These are phyloP conservation scores for Pseudonaja textilis DNA, from an alignment of 2,113 vertebrate genomes.

Conservation along the genomic window DNA sequence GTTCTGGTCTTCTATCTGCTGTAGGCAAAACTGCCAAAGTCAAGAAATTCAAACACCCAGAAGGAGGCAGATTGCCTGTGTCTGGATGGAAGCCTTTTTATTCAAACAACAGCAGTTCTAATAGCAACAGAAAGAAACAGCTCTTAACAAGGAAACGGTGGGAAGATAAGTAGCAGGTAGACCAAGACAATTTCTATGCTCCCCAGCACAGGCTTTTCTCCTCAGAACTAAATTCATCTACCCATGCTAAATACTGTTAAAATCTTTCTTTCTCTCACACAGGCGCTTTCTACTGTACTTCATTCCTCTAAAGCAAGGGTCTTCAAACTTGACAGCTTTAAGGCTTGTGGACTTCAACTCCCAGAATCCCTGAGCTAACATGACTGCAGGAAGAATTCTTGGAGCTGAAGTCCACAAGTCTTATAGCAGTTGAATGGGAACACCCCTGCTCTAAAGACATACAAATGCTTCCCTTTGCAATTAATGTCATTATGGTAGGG, in stretches of 20 bases:
- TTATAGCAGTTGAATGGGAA: no score
- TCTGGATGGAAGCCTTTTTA: background rate
- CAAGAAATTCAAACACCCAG: background rate
- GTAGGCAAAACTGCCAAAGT: background rate
- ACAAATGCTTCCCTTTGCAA: background rate
- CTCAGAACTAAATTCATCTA: background rate
- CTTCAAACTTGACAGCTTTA: no score
- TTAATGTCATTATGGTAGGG: background rate
- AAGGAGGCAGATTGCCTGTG: background rate
- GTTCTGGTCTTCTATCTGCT: background rate
- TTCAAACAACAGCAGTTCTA: background rate
- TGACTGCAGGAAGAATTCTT: no score
- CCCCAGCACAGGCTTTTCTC: background rate
- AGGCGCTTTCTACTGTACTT: background rate
- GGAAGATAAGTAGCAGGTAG: background rate
- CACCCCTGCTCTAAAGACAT: background rate
- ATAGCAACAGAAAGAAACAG: background rate
- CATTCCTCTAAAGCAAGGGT: background rate
- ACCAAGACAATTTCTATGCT: background rate
- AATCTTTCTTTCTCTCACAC: background rate
- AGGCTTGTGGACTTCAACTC: no score
- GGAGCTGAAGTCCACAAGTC: no score
- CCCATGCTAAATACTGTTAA: background rate
- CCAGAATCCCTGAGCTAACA: no score
- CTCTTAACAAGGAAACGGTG: background rate